Conservation (phyloP, 2,797 vertebrate genomes). For the Echiichthys vipera region DNA sequence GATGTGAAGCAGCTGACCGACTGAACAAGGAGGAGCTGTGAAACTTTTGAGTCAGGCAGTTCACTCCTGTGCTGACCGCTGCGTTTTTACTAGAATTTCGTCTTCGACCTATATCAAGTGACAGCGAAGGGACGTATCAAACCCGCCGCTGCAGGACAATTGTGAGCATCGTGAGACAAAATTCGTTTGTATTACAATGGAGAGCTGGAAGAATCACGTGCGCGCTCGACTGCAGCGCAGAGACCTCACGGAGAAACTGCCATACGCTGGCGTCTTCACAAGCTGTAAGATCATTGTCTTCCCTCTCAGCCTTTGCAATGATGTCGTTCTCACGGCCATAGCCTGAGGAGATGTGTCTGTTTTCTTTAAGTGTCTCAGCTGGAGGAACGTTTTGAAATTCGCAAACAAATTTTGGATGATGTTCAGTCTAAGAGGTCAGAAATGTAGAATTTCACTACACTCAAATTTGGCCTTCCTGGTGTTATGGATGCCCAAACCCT, state of each 20-base stretch:
- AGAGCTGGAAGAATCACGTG: constrained; percentile 82
- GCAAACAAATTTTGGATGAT: constrained; percentile 71
- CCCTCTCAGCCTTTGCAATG: neutral
- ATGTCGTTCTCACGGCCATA: neutral
- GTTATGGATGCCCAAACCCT: neutral
- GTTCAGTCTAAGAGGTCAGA: constrained; percentile 68
- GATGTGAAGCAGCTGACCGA: constrained; percentile 24
- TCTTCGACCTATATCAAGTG: neutral
- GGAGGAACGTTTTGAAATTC: constrained; percentile 77
- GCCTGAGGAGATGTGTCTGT: neutral
- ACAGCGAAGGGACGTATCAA: too few species aligned
- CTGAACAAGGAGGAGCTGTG: constrained; percentile 51
- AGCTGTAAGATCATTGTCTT: constrained; percentile 64
- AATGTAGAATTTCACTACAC: neutral
- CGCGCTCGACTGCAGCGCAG: constrained; percentile 70
- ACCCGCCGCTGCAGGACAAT: neutral
- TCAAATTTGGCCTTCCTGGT: neutral
- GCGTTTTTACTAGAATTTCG: neutral
- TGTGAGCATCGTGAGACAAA: rapidly evolving
- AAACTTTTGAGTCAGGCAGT: neutral
- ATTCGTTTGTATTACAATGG: constrained; percentile 58
- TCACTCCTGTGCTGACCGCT: neutral
- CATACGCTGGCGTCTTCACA: constrained; percentile 75
- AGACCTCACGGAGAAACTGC: constrained; percentile 75
- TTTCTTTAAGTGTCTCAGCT: constrained; percentile 75